Evolutionary conservation across 1,140 invertebrate genomes (phyloP).

Genomic region (Leptonema lineaticorne): DNA sequence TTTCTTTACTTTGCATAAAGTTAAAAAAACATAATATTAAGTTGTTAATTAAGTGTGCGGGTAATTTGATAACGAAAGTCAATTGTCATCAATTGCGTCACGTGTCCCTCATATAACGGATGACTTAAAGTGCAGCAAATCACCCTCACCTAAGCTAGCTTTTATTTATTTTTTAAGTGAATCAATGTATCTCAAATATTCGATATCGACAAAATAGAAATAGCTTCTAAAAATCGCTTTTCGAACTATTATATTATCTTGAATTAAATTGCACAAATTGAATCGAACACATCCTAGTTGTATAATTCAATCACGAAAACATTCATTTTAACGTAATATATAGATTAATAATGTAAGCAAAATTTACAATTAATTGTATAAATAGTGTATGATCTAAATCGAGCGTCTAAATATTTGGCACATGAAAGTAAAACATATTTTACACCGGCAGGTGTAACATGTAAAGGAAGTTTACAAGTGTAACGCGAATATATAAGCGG

Average conservation of each 20-base stretch:
- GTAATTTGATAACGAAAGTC: constrained; percentile 1
- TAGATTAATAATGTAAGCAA: neutral
- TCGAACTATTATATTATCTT: no score
- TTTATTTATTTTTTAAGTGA: neutral
- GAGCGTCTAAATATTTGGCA: constrained; percentile 2
- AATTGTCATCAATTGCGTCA: neutral
- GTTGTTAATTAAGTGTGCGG: constrained; percentile 3
- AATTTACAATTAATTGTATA: no score
- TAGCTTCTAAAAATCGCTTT: no score
- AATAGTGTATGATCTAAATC: neutral
- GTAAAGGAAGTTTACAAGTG: no score
- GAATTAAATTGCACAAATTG: no score
- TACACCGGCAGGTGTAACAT: neutral
- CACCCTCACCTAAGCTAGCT: neutral
- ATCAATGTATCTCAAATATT: neutral
- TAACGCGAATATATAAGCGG: no score
- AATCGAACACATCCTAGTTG: neutral
- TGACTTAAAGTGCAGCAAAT: neutral
- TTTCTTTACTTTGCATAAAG: neutral
- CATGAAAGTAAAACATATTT: neutral
- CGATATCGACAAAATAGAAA: no score
- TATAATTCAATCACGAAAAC: neutral
- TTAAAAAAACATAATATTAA: neutral
- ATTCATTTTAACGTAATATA: neutral
- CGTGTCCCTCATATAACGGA: constrained; percentile 10